phyloP scores from a whole-genome alignment of 2,888 invertebrate species.

The Cremastinae sp. region DNA sequence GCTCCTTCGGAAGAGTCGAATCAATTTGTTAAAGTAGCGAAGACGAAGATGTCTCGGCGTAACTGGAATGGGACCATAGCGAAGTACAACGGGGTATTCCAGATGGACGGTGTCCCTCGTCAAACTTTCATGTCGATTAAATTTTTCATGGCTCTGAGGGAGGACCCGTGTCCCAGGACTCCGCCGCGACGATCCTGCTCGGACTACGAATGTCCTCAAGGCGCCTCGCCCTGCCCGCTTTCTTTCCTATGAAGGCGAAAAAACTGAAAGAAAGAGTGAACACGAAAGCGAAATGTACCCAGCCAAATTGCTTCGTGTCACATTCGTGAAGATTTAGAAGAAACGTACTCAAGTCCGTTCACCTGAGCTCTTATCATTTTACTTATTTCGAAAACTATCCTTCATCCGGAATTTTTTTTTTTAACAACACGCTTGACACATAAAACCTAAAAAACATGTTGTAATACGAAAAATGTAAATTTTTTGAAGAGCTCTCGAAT shows the following conservation, averaged over 20 bases:
- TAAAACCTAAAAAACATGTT: too few species aligned
- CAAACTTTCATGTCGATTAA: constrained; percentile 59
- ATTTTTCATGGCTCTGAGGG: constrained; percentile 52
- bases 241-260: constrained; percentile 3
- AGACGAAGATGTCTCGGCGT: constrained; percentile 5
- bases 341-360: constrained; percentile 30
- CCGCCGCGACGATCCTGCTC: constrained; percentile 31
- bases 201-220: constrained; percentile 39
- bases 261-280: constrained; percentile 10
- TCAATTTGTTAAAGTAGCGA: constrained; percentile 24
- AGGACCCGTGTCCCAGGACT: constrained; percentile 39
- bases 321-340: constrained; percentile 57
- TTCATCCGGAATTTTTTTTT: too few species aligned
- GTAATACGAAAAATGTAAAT: too few species aligned
- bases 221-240: constrained; percentile 13
- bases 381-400: background rate
- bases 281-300: constrained; percentile 36
- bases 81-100: constrained; percentile 10
- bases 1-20: background rate
- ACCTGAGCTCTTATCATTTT: background rate
- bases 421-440: too few species aligned
- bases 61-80: constrained; percentile 18
- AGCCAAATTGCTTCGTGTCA: constrained; percentile 56
- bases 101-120: constrained; percentile 28
- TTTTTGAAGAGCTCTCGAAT: background rate